A percentile compares a stretch with the other conserved stretches of the same genome.
These are phyloP conservation scores for Petrolisthes cinctipes DNA, from an alignment of 2,888 invertebrate genomes.

Conservation along the genomic window DNA sequence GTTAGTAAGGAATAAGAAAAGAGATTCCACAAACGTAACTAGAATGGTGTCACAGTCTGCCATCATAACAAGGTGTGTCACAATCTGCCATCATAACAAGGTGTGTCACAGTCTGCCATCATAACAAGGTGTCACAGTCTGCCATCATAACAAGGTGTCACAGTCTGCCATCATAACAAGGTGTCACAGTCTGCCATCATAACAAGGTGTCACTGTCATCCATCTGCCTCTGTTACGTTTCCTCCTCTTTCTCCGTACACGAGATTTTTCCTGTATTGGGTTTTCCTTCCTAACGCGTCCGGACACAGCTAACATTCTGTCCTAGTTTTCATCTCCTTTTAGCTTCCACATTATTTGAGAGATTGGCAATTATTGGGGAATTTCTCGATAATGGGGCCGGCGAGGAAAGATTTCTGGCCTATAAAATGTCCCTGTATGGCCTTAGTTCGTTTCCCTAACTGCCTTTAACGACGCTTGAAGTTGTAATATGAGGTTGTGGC, in stretches of 20 bases:
- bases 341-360: background rate
- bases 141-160: no score
- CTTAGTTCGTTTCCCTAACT: background rate
- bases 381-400: background rate
- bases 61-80: no score
- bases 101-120: no score
- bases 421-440: background rate
- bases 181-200: no score
- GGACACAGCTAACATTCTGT: background rate
- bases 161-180: no score
- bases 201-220: no score
- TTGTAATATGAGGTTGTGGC: background rate
- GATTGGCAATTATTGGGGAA: background rate
- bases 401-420: background rate
- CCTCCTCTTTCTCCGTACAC: background rate
- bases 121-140: no score
- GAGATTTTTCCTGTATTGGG: background rate
- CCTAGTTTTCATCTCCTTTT: background rate
- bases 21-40: no score
- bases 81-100: no score
- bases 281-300: background rate
- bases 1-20: no score
- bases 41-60: no score
- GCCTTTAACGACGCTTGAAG: background rate
- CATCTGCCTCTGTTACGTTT: background rate